These are phyloP conservation scores for Patagioenas fasciata DNA, from an alignment of 2,113 vertebrate species.

Conservation along the genomic window DNA sequence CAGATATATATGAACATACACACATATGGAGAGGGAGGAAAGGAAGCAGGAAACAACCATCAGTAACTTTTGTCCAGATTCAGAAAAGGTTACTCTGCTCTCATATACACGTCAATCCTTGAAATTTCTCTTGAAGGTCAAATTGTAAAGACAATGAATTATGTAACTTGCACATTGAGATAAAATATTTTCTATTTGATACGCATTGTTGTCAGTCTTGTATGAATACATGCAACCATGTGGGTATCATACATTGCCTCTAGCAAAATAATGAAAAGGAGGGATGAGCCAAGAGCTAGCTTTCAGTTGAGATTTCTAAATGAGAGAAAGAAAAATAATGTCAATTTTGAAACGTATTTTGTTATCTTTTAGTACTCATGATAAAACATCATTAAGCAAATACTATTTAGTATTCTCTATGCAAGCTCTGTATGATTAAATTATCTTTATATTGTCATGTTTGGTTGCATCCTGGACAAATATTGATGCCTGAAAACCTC, in stretches of 20 bases:
- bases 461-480: background rate
- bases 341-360: background rate
- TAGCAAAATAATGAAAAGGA: background rate
- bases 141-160: background rate
- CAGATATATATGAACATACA: background rate
- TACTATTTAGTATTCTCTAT: background rate
- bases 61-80: background rate
- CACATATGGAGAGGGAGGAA: too few species aligned
- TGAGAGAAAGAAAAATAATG: background rate
- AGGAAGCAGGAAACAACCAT: background rate
- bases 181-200: background rate
- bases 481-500: background rate
- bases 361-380: background rate
- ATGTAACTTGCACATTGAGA: fast-evolving
- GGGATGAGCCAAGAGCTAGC: background rate
- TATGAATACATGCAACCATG: background rate
- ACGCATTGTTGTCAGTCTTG: background rate
- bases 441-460: background rate
- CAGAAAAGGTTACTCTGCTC: background rate
- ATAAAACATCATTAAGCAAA: background rate
- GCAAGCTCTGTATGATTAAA: background rate
- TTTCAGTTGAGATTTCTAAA: background rate
- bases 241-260: background rate
- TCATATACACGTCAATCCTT: background rate
- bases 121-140: background rate